Evolutionary conservation across 2,888 invertebrate genomes (phyloP), one percentile per base, ranked within the genome.

Genomic region (Sarcophaga rosellei): DNA sequence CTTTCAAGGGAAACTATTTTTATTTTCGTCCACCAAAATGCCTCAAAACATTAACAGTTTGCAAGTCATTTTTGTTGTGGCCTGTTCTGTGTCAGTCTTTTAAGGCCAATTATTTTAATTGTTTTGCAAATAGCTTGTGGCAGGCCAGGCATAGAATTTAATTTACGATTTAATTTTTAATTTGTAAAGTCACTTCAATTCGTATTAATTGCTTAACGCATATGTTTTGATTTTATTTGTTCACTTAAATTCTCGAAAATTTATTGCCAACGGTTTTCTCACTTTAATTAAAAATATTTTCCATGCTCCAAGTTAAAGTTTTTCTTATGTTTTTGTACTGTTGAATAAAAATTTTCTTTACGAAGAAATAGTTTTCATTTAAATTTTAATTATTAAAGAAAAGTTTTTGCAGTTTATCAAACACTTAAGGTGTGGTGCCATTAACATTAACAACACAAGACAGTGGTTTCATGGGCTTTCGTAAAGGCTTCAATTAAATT

Each of bases 371-470:
- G 35, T 35, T 35, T 35, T 35, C 35, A 35, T 35, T 35, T 35
- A 35, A 35, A 35, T 35, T 53, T 53, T 53, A 53, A 53, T 53
- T 53, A 53, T 53, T 4, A 53, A 59, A n/a, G 23, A 10, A 81
- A 85, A 86, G 74, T 53, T 84, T 82, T 84, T 70, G 53, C 78
- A 61, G 65, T 81, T 77, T 83, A 65, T 83, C 62, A 86, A 81
- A 82, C 47, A 65, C 83, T 78, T 77, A 73, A 73, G 61, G 74
- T 77, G 69, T 65, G 20, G 69, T 65, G 20, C 74, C 59, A 65
- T 66, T 75, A 80, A 61, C 72, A 35, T 35, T 35, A 44, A 15
- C 47, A 47, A 23, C n/a, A 69, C 4, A n/a, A 57, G 17, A 80
- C 86, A 68, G 82, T 86, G 79, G 74, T 53, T 81, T 63, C 8